These are phyloP conservation scores for Pogona vitticeps DNA, from an alignment of 2,113 vertebrate species.

Conservation along the genomic window DNA sequence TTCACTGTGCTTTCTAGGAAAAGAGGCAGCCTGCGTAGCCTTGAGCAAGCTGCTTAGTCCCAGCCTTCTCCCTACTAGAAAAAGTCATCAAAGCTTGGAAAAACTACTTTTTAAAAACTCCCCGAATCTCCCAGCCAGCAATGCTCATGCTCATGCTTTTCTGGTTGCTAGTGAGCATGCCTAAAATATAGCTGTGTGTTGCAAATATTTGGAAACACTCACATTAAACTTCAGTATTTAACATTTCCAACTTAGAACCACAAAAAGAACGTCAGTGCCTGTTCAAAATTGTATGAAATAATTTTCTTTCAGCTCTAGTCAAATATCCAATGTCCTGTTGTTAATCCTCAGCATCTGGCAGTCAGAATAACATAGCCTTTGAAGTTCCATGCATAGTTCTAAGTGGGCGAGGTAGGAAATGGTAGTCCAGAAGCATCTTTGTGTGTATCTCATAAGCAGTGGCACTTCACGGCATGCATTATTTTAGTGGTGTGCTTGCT, in stretches of 20 bases:
- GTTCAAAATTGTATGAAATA: neutral
- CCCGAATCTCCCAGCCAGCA: neutral
- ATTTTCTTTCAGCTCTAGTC: neutral
- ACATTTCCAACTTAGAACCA: neutral
- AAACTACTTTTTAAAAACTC: neutral
- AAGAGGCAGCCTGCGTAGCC: too few species aligned
- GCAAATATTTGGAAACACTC: neutral
- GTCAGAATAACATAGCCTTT: neutral
- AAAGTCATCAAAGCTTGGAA: neutral
- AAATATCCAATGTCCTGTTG: neutral
- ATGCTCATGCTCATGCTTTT: neutral
- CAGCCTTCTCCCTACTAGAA: too few species aligned
- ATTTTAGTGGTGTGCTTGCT: neutral
- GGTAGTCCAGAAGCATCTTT: neutral
- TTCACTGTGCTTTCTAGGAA: too few species aligned
- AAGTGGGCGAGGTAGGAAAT: neutral
- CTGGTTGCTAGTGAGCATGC: neutral
- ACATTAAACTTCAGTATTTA: neutral
- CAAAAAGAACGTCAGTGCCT: neutral
- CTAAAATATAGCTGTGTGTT: neutral
- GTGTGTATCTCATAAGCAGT: neutral
- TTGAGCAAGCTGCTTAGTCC: too few species aligned
- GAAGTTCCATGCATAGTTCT: neutral
- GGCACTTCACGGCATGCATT: neutral
- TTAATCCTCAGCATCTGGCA: neutral